Evolutionary conservation across 1,140 invertebrate genomes (phyloP), one percentile per base, ranked within the genome.

Genomic region (Dendrolimus kikuchii): DNA sequence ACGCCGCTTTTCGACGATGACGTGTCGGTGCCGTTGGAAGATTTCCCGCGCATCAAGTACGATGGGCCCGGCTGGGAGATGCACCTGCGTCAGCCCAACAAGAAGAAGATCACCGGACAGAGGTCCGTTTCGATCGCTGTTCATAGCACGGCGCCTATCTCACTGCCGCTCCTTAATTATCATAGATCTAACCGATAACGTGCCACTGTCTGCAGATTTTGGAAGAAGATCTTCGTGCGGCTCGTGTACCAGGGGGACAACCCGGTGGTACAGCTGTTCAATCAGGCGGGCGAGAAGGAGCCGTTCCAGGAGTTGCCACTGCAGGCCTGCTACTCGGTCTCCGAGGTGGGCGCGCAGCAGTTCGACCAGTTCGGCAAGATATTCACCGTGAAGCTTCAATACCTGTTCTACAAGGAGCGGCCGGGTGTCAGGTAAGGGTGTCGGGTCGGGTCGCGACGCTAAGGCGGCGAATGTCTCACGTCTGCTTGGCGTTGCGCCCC

Each of bases 301-400:
- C 95, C 96, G 0, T 95, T 98, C 77, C 95, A 97, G 88, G 96
- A 99, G 88, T 89, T 99, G 45, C 96, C 96, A 0, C 86, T 99
- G 40, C 95, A 98, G 74, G 92, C 96, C 5, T 97, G 95, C 73
- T 98, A 98, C 77, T 97, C 95, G 0, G 94, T 96, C 5, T 97
- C 95, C 1, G 95, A 96, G 55, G 94, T 96, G 8, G 93, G 93
- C n/a, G 94, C 97, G 37, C 98, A 99, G 85, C 98, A 99, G 82
- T 99, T 96, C 81, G 98, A 99, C 88, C 95, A 98, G 73, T 99
- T 95, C 81, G 98, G 98, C 5, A 99, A 99, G 88, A 99, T 99
- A 66, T 99, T 99, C 86, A 99, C 98, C 0, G 92, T 99, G 8
- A 99, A 99, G 86, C 88, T 99, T 44, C 98, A 99, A 76, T 99